Base-by-base conservation (phyloP, 2,888 invertebrate species). In the Tethea ocularis region DNA sequence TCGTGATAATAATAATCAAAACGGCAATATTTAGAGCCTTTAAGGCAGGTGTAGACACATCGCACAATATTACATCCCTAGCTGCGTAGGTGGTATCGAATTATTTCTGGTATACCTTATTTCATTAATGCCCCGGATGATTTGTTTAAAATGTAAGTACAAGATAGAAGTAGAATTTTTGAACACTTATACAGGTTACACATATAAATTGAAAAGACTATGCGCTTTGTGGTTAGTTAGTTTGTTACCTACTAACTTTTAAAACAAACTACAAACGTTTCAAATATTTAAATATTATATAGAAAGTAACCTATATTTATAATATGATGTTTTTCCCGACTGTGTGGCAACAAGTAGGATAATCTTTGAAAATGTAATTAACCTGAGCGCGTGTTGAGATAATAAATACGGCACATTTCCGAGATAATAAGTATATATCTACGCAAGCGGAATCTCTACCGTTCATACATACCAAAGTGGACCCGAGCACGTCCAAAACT, bases 401-500 rank as follows among this genome's bases (percentile, higher is more conserved):
- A 46, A 46, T 46, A 46, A 46, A 46, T 46, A 20, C 20, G 8
- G 46, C 46, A 20, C 20, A 46, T 46, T 46, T 46, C 46, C 20
- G 46, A 46, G 20, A 20, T 46, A 46, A 33, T 13, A 54, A n/a
- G n/a, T n/a, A n/a, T n/a, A 6, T 54, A 36, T 33, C n/a, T 46
- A 46, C 46, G 10, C 15, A 20, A 20, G 46, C 46, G 46, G 33
- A 33, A 20, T 33, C 36, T 22, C 33, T 54, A 20, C 33, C 33
- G 22, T 10, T 10, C 46, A 6, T 46, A 41, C 41, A 3, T 17
- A 17, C 41, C 15, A 17, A 6, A n/a, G n/a, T 8, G 46, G 38
- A 38, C n/a, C 38, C 53, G 26, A n/a, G 26, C 53, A 53, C 53
- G 53, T 59, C 38, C 52, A 26, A 20, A 29, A 13, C 51, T 38